Conservation (phyloP, 2,888 invertebrate genomes). For the Napeogenes sylphis region DNA sequence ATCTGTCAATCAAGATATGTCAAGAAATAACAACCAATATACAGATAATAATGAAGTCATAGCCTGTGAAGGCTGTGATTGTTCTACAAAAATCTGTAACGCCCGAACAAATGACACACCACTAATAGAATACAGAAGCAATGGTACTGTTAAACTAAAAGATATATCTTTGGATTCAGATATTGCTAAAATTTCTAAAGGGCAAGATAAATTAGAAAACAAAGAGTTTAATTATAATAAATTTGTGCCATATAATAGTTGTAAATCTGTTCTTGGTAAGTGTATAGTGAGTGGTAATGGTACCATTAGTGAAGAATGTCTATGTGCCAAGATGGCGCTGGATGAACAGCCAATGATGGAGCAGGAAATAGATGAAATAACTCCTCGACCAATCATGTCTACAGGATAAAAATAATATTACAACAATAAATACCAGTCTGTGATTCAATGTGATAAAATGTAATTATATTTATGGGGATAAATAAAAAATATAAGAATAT, state of each 20-base stretch:
- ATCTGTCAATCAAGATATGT: slow-evolving; percentile 30
- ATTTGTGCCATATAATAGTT: slow-evolving; percentile 54
- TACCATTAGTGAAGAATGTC: slow-evolving; percentile 58
- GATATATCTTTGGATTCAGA: slow-evolving; percentile 51
- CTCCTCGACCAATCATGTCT: slow-evolving; percentile 48
- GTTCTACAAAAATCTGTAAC: slow-evolving; percentile 32
- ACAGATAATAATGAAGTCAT: slow-evolving; percentile 17
- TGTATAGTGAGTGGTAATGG: slow-evolving; percentile 65
- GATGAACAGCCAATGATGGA: slow-evolving; percentile 54
- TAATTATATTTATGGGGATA: slow-evolving; percentile 1
- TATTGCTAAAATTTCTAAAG: slow-evolving; percentile 29
- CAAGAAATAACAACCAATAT: slow-evolving; percentile 28
- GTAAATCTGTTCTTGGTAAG: slow-evolving; percentile 62
- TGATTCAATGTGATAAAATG: slow-evolving; percentile 20
- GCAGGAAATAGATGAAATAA: slow-evolving; percentile 67
- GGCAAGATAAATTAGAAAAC: slow-evolving; percentile 13
- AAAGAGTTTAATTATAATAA: slow-evolving; percentile 28
- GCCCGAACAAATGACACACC: slow-evolving; percentile 31
- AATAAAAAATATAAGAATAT: slow-evolving; percentile 40
- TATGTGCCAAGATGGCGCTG: slow-evolving; percentile 64
- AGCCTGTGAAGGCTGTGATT: slow-evolving; percentile 46
- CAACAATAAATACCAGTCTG: slow-evolving; percentile 12
- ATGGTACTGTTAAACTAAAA: slow-evolving; percentile 60
- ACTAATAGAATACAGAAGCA: slow-evolving; percentile 47
- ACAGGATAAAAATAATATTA: neutral